phyloP scores from a whole-genome alignment of 1,140 invertebrate species.

The Euglossa dilemma region DNA sequence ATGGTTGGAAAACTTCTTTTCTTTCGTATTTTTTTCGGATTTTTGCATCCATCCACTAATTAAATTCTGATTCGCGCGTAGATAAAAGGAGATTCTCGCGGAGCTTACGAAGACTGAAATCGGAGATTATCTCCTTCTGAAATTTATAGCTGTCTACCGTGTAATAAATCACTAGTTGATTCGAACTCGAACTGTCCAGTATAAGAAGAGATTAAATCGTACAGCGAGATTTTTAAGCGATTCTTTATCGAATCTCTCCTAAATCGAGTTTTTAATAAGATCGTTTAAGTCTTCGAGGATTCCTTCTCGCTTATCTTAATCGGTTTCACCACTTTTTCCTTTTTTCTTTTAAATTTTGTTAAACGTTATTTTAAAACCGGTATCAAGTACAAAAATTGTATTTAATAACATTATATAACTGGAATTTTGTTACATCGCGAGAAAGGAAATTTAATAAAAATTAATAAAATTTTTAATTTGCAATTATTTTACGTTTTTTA shows the following conservation, averaged over 20 bases:
- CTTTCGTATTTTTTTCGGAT: background rate
- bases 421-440: no score
- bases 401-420: no score
- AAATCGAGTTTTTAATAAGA: background rate
- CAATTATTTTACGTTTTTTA: no score
- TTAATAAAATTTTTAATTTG: no score
- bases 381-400: no score
- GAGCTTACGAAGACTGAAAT: background rate
- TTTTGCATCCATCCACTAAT: background rate
- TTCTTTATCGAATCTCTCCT: background rate
- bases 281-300: background rate
- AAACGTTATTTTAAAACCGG: no score
- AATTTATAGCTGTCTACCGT: background rate
- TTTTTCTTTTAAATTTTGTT: no score
- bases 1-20: background rate
- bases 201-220: background rate
- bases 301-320: no score
- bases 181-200: background rate
- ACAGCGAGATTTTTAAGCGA: background rate
- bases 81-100: background rate
- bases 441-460: no score
- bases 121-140: background rate
- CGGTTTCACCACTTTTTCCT: no score
- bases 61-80: background rate
- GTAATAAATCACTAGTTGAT: slow-evolving; percentile 14